Conservation (phyloP, 2,888 invertebrate genomes). For the Agrotis exclamationis region DNA sequence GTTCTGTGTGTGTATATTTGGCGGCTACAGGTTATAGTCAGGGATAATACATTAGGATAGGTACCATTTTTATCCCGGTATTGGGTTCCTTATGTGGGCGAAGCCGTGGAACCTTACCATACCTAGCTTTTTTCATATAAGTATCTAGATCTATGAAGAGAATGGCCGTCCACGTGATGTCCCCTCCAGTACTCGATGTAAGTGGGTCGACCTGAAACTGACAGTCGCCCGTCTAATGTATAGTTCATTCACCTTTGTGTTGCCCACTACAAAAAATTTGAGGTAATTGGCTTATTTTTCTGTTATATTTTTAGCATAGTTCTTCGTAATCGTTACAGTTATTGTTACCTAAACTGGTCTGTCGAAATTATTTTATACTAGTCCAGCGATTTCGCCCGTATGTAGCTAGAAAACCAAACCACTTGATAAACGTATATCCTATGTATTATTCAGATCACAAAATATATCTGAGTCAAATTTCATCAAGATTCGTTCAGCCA, state of each 20-base stretch:
- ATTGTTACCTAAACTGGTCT: background rate
- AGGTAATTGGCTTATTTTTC: constrained; percentile 21
- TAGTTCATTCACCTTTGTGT: constrained; percentile 41
- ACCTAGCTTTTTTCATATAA: background rate
- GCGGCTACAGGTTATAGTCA: background rate
- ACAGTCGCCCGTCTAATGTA: constrained; percentile 38
- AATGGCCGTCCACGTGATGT: constrained; percentile 39
- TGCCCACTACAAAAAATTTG: constrained; percentile 25
- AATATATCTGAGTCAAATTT: no score
- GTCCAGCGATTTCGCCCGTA: no score
- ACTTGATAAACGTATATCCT: no score
- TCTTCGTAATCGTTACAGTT: background rate
- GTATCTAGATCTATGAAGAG: constrained; percentile 35
- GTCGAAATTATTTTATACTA: background rate
- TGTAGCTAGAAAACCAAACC: no score
- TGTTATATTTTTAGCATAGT: constrained; percentile 9
- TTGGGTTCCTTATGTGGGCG: background rate
- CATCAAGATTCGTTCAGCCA: no score
- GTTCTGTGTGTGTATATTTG: background rate
- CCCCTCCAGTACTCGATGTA: constrained; percentile 51
- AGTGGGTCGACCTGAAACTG: constrained; percentile 56
- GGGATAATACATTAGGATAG: background rate
- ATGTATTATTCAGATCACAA: no score
- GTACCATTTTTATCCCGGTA: no score
- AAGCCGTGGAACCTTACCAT: background rate